A percentile compares a stretch with the other conserved stretches of the same genome.
These are phyloP conservation scores for Periophthalmus modestus DNA, from an alignment of 2,113 vertebrate species.

Conservation along the genomic window DNA sequence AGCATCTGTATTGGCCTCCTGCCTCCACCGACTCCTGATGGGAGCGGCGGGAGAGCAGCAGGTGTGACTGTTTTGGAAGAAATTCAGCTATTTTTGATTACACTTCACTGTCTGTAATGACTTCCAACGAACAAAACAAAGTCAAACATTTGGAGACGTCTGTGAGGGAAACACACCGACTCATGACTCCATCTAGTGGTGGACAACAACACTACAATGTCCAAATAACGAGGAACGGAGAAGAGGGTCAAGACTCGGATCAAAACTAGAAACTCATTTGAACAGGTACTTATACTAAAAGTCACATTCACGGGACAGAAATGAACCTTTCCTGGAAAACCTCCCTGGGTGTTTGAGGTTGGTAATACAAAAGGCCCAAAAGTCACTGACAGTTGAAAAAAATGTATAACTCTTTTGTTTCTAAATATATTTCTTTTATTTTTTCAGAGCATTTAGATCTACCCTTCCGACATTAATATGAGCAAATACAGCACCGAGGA, in stretches of 20 bases:
- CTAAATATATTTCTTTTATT: too few relatives aligned
- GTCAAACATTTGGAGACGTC: not conserved
- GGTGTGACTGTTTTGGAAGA: not conserved
- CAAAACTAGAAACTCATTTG: too few relatives aligned
- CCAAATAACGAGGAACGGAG: too few relatives aligned
- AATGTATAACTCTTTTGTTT: too few relatives aligned
- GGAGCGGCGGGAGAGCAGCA: not conserved
- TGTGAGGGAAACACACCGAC: not conserved
- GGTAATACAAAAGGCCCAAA: fast-evolving
- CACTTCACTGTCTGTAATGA: not conserved
- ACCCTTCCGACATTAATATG: too few relatives aligned
- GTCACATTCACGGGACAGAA: too few relatives aligned
- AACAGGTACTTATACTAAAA: too few relatives aligned
- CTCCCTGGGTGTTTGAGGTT: fast-evolving
- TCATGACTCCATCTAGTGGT: not conserved
- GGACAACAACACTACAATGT: too few relatives aligned
- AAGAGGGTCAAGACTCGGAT: too few relatives aligned
- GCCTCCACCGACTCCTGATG: not conserved
- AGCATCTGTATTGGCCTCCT: not conserved
- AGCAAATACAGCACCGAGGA: too few relatives aligned
- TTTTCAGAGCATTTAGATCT: too few relatives aligned
- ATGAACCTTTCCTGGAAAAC: too few relatives aligned
- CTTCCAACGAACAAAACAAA: not conserved
- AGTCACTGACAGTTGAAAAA: fast-evolving
- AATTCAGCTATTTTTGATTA: not conserved